phyloP scores from a whole-genome alignment of 1,140 invertebrate genomes.

The Matsumurasca onukii region DNA sequence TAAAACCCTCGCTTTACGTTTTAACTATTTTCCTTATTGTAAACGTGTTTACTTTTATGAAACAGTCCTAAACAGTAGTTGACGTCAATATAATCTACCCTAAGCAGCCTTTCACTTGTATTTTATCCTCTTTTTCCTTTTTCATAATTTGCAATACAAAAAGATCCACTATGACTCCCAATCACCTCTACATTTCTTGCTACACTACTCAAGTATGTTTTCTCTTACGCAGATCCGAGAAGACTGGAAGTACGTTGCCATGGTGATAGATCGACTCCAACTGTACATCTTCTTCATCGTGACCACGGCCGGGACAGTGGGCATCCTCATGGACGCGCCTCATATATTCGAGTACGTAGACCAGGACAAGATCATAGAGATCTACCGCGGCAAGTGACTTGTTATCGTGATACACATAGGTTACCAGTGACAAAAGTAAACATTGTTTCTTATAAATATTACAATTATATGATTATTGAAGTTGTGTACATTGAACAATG shows the following conservation, averaged over 20 bases:
- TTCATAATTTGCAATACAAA: no score
- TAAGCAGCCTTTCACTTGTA: no score
- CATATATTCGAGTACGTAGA: constrained; percentile 99
- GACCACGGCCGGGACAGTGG: constrained; percentile 92
- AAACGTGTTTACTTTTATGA: no score
- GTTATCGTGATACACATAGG: constrained; percentile 32
- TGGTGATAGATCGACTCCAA: constrained; percentile 97
- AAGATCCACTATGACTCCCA: no score
- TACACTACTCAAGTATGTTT: no score
- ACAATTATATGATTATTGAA: constrained; percentile 37
- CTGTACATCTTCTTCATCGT: constrained; percentile 97
- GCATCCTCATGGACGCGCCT: constrained; percentile 98
- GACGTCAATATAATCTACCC: no score
- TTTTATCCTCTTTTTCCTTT: no score
- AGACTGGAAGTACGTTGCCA: constrained; percentile 99
- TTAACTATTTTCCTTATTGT: no score
- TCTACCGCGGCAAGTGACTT: constrained; percentile 85
- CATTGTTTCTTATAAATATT: constrained; percentile 39
- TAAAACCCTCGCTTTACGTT: no score
- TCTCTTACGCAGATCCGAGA: constrained; percentile 77
- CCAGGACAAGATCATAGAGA: constrained; percentile 94
- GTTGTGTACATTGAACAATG: constrained; percentile 35
- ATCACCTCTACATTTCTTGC: no score
- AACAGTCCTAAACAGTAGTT: no score
- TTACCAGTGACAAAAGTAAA: constrained; percentile 29